phyloP scores from a whole-genome alignment of 2,797 vertebrate species.

The Sciurus vulgaris region DNA sequence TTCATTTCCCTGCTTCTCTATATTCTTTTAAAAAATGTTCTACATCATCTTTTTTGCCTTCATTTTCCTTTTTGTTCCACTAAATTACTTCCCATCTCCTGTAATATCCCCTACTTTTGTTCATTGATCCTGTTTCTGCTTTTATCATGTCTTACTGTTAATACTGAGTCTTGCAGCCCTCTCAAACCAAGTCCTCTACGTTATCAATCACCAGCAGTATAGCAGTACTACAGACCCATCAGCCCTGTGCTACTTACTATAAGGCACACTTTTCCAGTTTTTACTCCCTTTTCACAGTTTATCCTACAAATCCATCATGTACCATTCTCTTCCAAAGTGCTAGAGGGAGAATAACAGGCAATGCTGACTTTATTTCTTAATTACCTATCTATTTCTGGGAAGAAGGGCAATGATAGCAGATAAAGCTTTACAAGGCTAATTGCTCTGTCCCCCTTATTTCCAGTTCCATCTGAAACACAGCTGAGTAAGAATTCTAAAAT shows the following conservation, averaged over 20 bases:
- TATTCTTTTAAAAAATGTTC: background rate
- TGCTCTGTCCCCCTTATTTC: background rate
- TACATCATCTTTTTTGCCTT: background rate
- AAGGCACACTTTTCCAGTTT: background rate
- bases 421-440: background rate
- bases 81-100: background rate
- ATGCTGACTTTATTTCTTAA: background rate
- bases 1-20: background rate
- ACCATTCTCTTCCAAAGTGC: background rate
- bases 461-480: conserved; percentile 19
- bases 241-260: background rate
- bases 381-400: background rate
- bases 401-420: background rate
- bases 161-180: background rate
- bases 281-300: background rate
- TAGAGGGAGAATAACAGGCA: background rate
- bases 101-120: background rate
- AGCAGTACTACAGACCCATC: background rate
- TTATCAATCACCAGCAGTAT: background rate
- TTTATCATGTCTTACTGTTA: background rate
- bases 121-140: background rate
- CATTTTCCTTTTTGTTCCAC: conserved; percentile 24
- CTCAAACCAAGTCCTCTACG: background rate
- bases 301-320: background rate
- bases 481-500: conserved; percentile 34